Evolutionary conservation across 2,888 invertebrate species (phyloP).

Genomic region (Cabera pusaria): DNA sequence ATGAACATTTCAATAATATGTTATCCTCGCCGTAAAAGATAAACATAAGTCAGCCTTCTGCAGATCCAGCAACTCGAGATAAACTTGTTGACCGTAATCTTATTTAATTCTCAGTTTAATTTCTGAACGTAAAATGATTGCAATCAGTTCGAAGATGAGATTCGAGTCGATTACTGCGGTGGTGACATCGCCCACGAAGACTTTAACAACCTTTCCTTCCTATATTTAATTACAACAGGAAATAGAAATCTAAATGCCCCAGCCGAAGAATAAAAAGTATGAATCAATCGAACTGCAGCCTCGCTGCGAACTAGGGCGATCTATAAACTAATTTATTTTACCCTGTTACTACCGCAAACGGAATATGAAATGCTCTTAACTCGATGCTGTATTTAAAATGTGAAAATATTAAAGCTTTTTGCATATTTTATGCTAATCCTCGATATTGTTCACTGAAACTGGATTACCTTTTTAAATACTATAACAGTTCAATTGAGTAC

Average conservation of each 20-base stretch:
- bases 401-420: too few relatives aligned
- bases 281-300: conserved; percentile 43
- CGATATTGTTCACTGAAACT: too few relatives aligned
- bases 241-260: conserved; percentile 66
- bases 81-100: conserved; percentile 26
- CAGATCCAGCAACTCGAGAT: conserved; percentile 6
- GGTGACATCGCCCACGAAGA: conserved; percentile 34
- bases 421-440: too few relatives aligned
- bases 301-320: conserved; percentile 51
- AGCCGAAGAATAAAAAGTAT: conserved; percentile 53
- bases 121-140: conserved; percentile 30
- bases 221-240: conserved; percentile 66
- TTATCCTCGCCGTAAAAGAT: too few relatives aligned
- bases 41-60: too few relatives aligned
- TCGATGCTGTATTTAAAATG: conserved; percentile 1
- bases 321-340: conserved; percentile 63
- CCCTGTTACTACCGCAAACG: conserved; percentile 45
- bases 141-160: too few relatives aligned
- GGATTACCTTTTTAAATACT: too few relatives aligned
- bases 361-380: conserved; percentile 38
- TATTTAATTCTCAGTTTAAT: conserved; percentile 33
- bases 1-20: too few relatives aligned
- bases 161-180: too few relatives aligned
- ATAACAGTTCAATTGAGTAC: too few relatives aligned
- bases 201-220: conserved; percentile 55